These are phyloP conservation scores for Varecia variegata DNA, from an alignment of 2,797 vertebrate genomes.

Conservation along the genomic window DNA sequence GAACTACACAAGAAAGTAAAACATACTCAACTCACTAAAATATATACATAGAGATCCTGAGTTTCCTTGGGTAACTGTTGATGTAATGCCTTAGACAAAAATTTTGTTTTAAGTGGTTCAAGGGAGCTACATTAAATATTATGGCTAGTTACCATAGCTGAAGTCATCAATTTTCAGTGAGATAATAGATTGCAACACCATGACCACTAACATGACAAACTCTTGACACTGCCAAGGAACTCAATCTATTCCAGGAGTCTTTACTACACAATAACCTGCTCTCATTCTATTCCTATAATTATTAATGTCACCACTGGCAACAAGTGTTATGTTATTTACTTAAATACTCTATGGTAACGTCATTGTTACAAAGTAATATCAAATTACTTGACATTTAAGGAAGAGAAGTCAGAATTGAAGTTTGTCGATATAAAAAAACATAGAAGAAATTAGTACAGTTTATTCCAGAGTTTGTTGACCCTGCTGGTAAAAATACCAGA, in stretches of 20 bases:
- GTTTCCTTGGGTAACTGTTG: slow-evolving; percentile 21
- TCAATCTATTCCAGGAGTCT: slow-evolving; percentile 5
- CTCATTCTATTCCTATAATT: slow-evolving; percentile 41
- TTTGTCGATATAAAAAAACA: slow-evolving; percentile 19
- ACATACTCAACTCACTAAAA: background rate
- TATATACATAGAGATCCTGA: background rate
- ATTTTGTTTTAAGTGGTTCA: slow-evolving; percentile 3
- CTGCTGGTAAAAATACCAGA: slow-evolving; percentile 27
- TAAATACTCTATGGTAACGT: slow-evolving; percentile 42
- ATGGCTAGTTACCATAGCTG: slow-evolving; percentile 27
- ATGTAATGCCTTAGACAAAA: background rate
- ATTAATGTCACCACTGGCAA: slow-evolving; percentile 43
- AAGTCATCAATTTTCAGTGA: background rate
- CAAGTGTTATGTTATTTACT: slow-evolving; percentile 39
- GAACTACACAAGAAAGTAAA: background rate
- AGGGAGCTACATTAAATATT: slow-evolving; percentile 52
- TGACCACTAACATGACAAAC: slow-evolving; percentile 44
- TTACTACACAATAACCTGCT: background rate
- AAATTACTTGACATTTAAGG: slow-evolving; percentile 47
- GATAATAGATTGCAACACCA: slow-evolving; percentile 32
- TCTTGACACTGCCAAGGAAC: background rate
- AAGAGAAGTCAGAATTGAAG: slow-evolving; percentile 47
- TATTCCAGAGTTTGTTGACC: slow-evolving; percentile 1
- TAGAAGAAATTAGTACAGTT: slow-evolving; percentile 8
- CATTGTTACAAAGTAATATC: slow-evolving; percentile 14